Evolutionary conservation across 2,113 vertebrate species (phyloP).

Genomic region (Chaetura pelagica): DNA sequence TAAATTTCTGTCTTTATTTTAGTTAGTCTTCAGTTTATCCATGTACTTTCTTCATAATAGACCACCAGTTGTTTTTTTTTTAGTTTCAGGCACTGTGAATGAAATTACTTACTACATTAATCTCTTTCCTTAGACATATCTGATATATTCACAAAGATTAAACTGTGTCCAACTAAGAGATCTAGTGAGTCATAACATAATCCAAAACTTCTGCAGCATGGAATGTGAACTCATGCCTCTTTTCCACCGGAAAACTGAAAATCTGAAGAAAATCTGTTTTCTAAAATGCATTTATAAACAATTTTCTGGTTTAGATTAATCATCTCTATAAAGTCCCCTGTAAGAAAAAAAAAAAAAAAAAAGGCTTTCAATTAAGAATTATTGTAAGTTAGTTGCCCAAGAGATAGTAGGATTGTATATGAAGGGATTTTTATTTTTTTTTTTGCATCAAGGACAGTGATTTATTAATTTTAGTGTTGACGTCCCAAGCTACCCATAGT

Average conservation of each 20-base stretch:
- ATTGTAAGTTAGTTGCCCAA: background rate
- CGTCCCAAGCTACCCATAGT: background rate
- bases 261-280: background rate
- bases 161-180: background rate
- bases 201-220: background rate
- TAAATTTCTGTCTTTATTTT: background rate
- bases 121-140: background rate
- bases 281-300: background rate
- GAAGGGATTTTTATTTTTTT: background rate
- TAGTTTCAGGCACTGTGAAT: background rate
- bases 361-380: background rate
- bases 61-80: background rate
- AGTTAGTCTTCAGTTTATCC: background rate
- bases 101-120: background rate
- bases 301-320: background rate
- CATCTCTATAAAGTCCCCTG: background rate
- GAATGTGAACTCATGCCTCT: background rate
- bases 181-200: background rate
- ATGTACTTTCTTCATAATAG: background rate
- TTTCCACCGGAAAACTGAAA: background rate
- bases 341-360: background rate
- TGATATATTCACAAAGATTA: background rate
- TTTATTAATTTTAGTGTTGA: slow-evolving; percentile 1
- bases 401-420: background rate
- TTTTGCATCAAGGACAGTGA: background rate